A percentile compares a stretch with the other conserved stretches of the same genome.
Conservation (phyloP, 1,140 invertebrate genomes). For the Drosophila auraria region DNA sequence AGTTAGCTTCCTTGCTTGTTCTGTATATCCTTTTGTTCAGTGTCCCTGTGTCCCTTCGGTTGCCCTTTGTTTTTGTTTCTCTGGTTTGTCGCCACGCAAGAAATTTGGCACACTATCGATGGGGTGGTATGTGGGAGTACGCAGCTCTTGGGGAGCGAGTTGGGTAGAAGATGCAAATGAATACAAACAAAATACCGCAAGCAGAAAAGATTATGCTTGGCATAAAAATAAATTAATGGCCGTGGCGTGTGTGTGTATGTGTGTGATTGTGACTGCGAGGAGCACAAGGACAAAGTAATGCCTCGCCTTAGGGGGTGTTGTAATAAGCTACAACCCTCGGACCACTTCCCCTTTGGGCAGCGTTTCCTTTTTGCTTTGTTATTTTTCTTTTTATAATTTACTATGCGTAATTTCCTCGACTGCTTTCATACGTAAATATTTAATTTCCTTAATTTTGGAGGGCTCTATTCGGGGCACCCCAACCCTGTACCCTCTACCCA, state of each 20-base stretch:
- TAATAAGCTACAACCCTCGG: slow-evolving; percentile 55
- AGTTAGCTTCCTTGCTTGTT: too few relatives aligned
- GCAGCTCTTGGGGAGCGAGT: slow-evolving; percentile 1
- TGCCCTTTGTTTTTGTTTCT: slow-evolving; percentile 43
- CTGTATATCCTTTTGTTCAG: neutral
- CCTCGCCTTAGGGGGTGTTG: slow-evolving; percentile 49
- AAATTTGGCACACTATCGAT: slow-evolving; percentile 52
- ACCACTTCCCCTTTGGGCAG: slow-evolving; percentile 3
- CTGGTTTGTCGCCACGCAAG: slow-evolving; percentile 44
- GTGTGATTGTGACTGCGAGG: slow-evolving; percentile 23
- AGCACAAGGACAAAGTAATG: slow-evolving; percentile 68
- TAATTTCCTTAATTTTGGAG: slow-evolving; percentile 66
- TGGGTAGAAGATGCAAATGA: slow-evolving; percentile 51
- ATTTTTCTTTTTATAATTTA: slow-evolving; percentile 71
- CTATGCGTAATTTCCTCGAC: slow-evolving; percentile 74
- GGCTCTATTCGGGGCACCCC: slow-evolving; percentile 37
- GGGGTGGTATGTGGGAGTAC: neutral
- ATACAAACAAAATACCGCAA: slow-evolving; percentile 53
- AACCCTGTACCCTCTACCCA: neutral
- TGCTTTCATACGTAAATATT: slow-evolving; percentile 77
- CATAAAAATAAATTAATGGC: slow-evolving; percentile 82
- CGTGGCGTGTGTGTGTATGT: slow-evolving; percentile 43
- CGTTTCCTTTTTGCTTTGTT: slow-evolving; percentile 23
- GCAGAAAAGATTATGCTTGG: slow-evolving; percentile 71
- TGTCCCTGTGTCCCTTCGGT: slow-evolving; percentile 31